Conservation (phyloP, 2,888 invertebrate species). For the Saturnia japonica region DNA sequence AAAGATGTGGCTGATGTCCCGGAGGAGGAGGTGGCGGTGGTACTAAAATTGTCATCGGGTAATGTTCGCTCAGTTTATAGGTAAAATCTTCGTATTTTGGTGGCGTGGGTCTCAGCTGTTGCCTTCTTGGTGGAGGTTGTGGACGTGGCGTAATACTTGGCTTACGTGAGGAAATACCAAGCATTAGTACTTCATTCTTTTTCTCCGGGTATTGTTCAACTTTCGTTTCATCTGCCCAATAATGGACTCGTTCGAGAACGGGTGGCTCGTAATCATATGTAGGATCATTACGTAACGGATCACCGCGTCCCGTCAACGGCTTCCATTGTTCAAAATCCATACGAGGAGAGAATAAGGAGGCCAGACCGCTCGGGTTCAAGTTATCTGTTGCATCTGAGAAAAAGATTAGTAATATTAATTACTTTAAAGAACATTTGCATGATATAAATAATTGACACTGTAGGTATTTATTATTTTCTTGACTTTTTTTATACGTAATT, state of each 20-base stretch:
- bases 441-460: neutral
- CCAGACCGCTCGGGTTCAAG: conserved; percentile 46
- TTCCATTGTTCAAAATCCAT: conserved; percentile 94
- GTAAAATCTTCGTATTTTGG: conserved; percentile 77
- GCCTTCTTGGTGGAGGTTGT: conserved; percentile 43
- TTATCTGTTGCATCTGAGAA: conserved; percentile 59
- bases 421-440: neutral
- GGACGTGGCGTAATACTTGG: conserved; percentile 81
- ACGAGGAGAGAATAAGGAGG: conserved; percentile 85
- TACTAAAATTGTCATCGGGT: conserved; percentile 85
- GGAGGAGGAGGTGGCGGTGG: conserved; percentile 84
- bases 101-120: conserved; percentile 49
- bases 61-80: conserved; percentile 77
- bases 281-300: conserved; percentile 91
- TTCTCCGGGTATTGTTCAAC: conserved; percentile 77
- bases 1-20: conserved; percentile 63
- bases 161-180: conserved; percentile 86
- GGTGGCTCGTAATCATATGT: conserved; percentile 93
- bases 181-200: conserved; percentile 86
- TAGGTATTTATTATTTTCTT: neutral
- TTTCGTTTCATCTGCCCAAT: conserved; percentile 88
- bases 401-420: neutral
- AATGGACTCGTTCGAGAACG: conserved; percentile 88
- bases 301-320: conserved; percentile 88
- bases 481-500: neutral